A percentile compares a stretch with the other conserved stretches of the same genome.
Conservation (phyloP, 2,113 vertebrate genomes). For the Rynchops niger region DNA sequence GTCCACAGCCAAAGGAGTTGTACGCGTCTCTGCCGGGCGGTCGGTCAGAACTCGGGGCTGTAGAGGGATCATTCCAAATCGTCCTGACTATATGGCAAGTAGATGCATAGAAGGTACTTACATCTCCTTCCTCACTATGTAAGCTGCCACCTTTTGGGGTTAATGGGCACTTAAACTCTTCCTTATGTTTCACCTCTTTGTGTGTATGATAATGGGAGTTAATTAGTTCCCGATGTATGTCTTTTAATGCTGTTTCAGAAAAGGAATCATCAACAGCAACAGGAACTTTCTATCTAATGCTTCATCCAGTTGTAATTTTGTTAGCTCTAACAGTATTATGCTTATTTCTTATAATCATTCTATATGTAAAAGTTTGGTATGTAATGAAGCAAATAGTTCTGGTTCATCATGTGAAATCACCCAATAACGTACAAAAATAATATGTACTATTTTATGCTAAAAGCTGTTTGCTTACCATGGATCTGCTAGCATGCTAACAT, state of each 20-base stretch:
- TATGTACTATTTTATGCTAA: not conserved
- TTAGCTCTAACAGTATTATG: not conserved
- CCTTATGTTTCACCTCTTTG: no score
- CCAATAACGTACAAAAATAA: not conserved
- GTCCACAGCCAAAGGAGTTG: not conserved
- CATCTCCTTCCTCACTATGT: conserved; percentile 16
- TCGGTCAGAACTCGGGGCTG: not conserved
- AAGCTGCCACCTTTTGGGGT: not conserved
- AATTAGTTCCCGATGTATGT: not conserved
- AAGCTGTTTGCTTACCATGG: not conserved
- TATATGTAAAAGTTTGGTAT: not conserved
- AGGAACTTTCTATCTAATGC: not conserved
- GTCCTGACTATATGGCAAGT: conserved; percentile 4
- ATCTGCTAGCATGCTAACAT: not conserved
- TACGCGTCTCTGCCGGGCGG: not conserved
- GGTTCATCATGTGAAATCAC: not conserved
- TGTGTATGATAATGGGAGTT: not conserved
- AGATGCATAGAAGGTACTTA: not conserved
- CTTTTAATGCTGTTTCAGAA: not conserved
- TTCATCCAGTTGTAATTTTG: not conserved
- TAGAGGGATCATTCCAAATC: not conserved
- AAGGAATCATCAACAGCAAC: not conserved
- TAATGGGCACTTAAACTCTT: not conserved
- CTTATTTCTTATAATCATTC: not conserved
- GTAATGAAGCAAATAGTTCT: not conserved